Percentiles rank a stretch among this genome's conserved stretches.
Conservation (phyloP, 2,888 invertebrate genomes). For the Trissolcus japonicus region DNA sequence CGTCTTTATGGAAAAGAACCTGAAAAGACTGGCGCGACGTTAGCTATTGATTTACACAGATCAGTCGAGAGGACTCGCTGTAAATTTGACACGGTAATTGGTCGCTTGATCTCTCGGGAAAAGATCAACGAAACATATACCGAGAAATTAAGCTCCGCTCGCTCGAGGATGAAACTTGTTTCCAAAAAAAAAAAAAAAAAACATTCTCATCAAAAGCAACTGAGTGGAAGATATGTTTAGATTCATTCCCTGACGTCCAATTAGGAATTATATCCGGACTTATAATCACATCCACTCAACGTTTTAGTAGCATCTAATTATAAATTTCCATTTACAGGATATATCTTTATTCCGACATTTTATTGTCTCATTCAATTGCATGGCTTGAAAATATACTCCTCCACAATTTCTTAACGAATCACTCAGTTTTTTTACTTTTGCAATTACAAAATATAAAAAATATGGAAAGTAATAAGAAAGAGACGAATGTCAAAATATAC, state of each 20-base stretch:
- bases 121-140: constrained; percentile 18
- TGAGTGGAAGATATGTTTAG: constrained; percentile 4
- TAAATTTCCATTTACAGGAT: no score
- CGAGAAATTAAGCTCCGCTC: constrained; percentile 4
- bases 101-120: constrained; percentile 25
- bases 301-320: no score
- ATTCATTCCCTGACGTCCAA: constrained; percentile 1
- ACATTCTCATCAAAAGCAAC: neutral
- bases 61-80: constrained; percentile 21
- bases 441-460: no score
- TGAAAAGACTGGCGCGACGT: constrained; percentile 21
- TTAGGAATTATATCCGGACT: neutral
- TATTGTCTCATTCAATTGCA: no score
- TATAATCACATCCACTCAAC: neutral
- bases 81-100: constrained; percentile 48
- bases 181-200: constrained; percentile 1
- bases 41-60: constrained; percentile 39
- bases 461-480: no score
- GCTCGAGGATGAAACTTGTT: constrained; percentile 10
- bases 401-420: no score
- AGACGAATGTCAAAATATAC: no score
- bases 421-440: no score
- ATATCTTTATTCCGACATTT: no score
- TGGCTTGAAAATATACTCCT: no score
- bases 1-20: constrained; percentile 43